Evolutionary conservation across 2,888 invertebrate genomes (phyloP).

Genomic region (Platypus cylindrus): DNA sequence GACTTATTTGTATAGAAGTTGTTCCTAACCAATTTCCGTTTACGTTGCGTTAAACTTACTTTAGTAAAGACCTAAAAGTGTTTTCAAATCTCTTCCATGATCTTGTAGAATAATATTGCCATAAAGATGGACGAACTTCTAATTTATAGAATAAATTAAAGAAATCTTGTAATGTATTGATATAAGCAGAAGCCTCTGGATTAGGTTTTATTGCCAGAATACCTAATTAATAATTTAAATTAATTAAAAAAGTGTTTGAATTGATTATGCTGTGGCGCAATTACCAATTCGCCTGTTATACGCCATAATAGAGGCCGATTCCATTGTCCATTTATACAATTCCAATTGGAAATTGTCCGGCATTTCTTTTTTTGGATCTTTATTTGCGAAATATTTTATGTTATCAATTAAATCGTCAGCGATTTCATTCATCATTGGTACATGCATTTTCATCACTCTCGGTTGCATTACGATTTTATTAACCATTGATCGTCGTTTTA

Average conservation of each 20-base stretch:
- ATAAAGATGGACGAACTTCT: slow-evolving; percentile 29
- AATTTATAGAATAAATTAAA: slow-evolving; percentile 26
- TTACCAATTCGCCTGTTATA: slow-evolving; percentile 30
- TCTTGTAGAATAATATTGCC: slow-evolving; percentile 27
- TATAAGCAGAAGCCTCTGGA: slow-evolving; percentile 34
- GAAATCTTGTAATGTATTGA: slow-evolving; percentile 26
- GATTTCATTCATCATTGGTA: slow-evolving; percentile 24
- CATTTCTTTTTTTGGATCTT: slow-evolving; percentile 20
- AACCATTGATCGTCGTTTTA: slow-evolving; percentile 37
- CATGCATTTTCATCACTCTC: slow-evolving; percentile 25
- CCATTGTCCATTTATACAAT: slow-evolving; percentile 50
- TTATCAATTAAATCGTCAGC: slow-evolving; percentile 24
- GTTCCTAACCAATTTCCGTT: no score
- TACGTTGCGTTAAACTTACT: no score
- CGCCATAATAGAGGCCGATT: slow-evolving; percentile 38
- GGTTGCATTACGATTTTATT: slow-evolving; percentile 44
- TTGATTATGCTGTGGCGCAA: not conserved
- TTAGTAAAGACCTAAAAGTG: no score
- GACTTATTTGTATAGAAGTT: no score
- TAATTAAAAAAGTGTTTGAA: no score
- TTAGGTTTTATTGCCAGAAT: no score
- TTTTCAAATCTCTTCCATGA: slow-evolving; percentile 27
- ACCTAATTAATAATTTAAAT: no score
- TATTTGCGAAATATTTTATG: slow-evolving; percentile 15
- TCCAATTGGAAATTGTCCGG: slow-evolving; percentile 38